Percentiles rank a stretch among this genome's conserved stretches.
Evolutionary conservation across 1,140 invertebrate species (phyloP).

Genomic region (Drosophila aff.): DNA sequence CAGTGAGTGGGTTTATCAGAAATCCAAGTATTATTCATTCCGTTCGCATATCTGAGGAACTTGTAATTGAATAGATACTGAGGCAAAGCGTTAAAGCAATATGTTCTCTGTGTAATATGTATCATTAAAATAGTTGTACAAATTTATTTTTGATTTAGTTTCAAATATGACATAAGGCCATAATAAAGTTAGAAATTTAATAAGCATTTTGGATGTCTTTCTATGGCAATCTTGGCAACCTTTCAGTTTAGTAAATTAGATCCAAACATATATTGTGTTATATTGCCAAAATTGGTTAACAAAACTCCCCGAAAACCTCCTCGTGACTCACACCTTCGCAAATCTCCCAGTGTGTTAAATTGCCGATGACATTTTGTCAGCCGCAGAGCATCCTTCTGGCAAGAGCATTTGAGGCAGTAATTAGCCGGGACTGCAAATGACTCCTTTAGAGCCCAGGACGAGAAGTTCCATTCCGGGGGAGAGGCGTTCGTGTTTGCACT

Average conservation of each 20-base stretch:
- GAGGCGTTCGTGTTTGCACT: constrained; percentile 31
- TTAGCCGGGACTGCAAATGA: constrained; percentile 33
- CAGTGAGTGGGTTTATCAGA: neutral
- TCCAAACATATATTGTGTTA: neutral
- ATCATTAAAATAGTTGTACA: neutral
- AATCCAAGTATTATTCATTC: neutral
- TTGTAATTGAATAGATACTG: neutral
- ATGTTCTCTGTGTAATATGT: neutral
- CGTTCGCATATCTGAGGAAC: neutral
- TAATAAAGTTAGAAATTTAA: too few relatives aligned
- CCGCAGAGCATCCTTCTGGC: constrained; percentile 33
- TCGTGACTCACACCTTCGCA: neutral
- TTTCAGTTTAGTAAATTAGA: neutral
- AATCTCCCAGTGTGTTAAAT: constrained; percentile 32
- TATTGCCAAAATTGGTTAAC: too few relatives aligned
- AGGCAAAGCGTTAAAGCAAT: neutral
- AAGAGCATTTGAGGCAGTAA: constrained; percentile 42
- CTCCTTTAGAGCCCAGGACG: constrained; percentile 15
- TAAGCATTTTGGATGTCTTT: neutral
- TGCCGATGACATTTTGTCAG: constrained; percentile 38
- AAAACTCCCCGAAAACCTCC: neutral
- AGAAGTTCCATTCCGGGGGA: neutral
- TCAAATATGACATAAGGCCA: too few relatives aligned
- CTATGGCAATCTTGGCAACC: neutral
- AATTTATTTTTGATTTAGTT: too few relatives aligned